Evolutionary conservation across 2,797 vertebrate genomes (phyloP), one percentile per base, ranked within the genome.

Genomic region (Gambelia wislizenii): DNA sequence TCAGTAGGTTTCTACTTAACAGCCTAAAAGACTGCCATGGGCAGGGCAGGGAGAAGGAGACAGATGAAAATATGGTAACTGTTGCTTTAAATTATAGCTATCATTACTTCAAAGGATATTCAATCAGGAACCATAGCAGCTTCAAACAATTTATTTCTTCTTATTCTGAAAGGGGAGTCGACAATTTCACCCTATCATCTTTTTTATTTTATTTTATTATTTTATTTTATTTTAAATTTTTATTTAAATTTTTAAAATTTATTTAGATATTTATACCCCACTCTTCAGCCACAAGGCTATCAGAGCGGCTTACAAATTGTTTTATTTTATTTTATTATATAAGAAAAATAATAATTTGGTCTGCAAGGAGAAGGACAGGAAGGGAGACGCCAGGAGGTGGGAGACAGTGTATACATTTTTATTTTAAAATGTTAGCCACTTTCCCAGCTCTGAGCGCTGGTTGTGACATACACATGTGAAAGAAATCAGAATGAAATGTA

Each of bases 61-160:
- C 93, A 95, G 95, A 96, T 93, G 95, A 97, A 97, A 97, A 97
- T 97, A 96, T 97, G 97, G 96, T 96, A 97, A 97, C 96, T 97
- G 97, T 97, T 97, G 96, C 96, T 97, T 97, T 97, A 97, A 97
- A 97, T 97, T 97, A 97, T 95, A 96, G 96, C 96, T 97, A 97
- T 97, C 96, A 96, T 97, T 97, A 97, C 97, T 97, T 97, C 97
- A 97, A 97, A 97, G 96, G 96, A 94, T 95, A 97, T 95, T 97
- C 96, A 96, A 96, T 97, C 96, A 97, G 95, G 97, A 96, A 95
- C 95, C 95, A 97, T 95, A 90, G 94, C 95, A 96, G 93, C 96
- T 93, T 94, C 95, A 95, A 95, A 95, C 95, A 95, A 97, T 96
- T 97, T 96, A 96, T 95, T 93, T 92, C 94, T 96, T 92, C 94